Evolutionary conservation across 2,113 vertebrate genomes (phyloP).

Genomic region (Brienomyrus longianalis): DNA sequence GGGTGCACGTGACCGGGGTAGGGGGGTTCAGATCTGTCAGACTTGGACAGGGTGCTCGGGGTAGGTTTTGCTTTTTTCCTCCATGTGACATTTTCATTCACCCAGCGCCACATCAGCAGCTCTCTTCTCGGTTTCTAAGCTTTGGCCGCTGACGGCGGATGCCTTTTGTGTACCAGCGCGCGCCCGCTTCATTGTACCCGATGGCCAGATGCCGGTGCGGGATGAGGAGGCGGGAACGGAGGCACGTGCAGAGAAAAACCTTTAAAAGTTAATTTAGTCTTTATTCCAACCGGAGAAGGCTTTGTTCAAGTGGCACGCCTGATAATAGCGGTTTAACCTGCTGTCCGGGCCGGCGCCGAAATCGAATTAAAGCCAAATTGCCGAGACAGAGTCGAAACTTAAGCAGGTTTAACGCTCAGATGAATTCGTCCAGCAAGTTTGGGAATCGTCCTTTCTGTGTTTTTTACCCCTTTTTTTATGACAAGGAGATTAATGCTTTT

Average conservation of each 20-base stretch:
- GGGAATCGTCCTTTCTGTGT: not conserved
- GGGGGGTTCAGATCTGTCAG: constrained; percentile 21
- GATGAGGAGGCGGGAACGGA: no score
- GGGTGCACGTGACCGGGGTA: not conserved
- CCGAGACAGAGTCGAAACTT: not conserved
- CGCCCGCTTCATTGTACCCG: not conserved
- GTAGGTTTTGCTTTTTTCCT: constrained; percentile 39
- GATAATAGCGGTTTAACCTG: not conserved
- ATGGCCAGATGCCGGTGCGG: not conserved
- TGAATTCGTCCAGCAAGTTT: constrained; percentile 2
- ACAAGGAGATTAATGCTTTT: constrained; percentile 49
- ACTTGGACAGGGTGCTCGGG: constrained; percentile 35
- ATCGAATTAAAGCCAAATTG: not conserved
- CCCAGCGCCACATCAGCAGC: constrained; percentile 42
- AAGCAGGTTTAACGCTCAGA: not conserved
- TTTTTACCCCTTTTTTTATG: constrained; percentile 1
- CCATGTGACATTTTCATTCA: constrained; percentile 43
- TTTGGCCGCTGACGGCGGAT: not conserved
- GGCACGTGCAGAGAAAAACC: not conserved
- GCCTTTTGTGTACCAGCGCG: not conserved
- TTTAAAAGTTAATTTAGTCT: constrained; percentile 3
- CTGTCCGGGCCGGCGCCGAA: not conserved
- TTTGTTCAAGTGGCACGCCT: not conserved
- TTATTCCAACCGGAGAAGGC: not conserved
- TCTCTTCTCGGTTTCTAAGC: constrained; percentile 31